Base-by-base conservation (phyloP, 2,113 vertebrate species). In the Carettochelys insculpta region DNA sequence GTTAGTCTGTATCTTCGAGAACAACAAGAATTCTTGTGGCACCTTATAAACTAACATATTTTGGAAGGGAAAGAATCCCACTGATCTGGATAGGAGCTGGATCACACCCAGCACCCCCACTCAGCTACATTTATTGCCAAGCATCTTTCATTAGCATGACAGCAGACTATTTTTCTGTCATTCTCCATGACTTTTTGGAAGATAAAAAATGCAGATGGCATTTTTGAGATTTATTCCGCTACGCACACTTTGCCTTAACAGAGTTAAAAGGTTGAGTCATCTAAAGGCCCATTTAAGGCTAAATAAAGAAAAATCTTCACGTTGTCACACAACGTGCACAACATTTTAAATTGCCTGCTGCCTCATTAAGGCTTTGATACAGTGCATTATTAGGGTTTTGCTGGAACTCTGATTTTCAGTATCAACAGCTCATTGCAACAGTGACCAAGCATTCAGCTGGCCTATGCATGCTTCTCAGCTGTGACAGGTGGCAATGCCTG, bases 101-200 rank as follows among this genome's bases (percentile, higher is more conserved):
- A 92, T 91, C 86, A 94, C 53, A 95, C 53, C 84, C 14, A 8
- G 53, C 92, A 97, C 93, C 96, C 96, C 91, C 83, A 89, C 27
- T 90, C 87, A 88, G 94, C 93, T 75, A 76, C 92, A 92, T 95
- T 94, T 97, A 95, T 97, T 97, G 94, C 90, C 81, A 85, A 83
- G 94, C 95, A 89, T 94, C n/a, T 96, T 93, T 90, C 68, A 97
- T 96, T 95, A 94, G 85, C 96, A 97, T 97, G 96, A 97, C 95
- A 93, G 93, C 88, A 89, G 94, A 90, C 83, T 86, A 92, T 96
- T 97, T 90, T 96, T 96, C 94, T 93, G 82, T 96, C 93, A 93
- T 98, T 97, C 96, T 94, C 94, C 90, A 85, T 94, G 97, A 89
- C 90, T 77, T 96, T 97, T 94, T 87, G 80, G 95, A 94, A 97